Base-by-base conservation (phyloP, 2,888 invertebrate genomes). In the Apodemia hepburni region DNA sequence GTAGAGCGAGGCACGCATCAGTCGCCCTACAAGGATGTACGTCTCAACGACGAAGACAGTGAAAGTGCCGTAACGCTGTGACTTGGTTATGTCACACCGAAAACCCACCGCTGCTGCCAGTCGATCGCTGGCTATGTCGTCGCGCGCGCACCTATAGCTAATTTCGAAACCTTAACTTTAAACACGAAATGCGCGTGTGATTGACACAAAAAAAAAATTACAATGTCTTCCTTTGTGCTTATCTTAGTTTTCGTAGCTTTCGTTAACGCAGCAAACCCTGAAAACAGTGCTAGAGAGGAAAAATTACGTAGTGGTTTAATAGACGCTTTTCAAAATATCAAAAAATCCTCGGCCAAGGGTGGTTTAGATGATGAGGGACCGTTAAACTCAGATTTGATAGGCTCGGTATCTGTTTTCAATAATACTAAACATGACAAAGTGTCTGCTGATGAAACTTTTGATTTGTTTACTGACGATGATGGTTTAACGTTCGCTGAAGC, bases 261-360 rank as follows among this genome's bases (percentile, higher is more conserved):
- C 66, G 76, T 81, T 69, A 79, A 77, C 51, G 84, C 85, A 72
- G 75, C 78, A 9, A 69, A 74, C 59, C 75, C 75, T 65, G 84
- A 78, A 63, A 78, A 73, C 45, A 81, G 77, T 69, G 84, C 81
- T 33, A 76, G 91, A 29, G 91, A 91, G 64, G 91, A 88, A 69
- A 87, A 85, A 71, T 76, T 91, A 0, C 72, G 91, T 17, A 90
- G 85, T 70, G 91, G 75, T 63, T 72, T 91, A 61, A 90, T 91
- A 49, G 90, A 91, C 71, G 91, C 91, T 62, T 91, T 91, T 71
- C 91, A 91, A 69, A 89, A 76, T 69, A 91, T 91, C 47, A 91
- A 91, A 68, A 87, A 87, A 69, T 84, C 77, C 27, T 87, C 88
- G 0, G 85, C 84, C 1, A 87, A 83, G 68, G 88, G 87, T 45